Percentiles rank a stretch among this genome's conserved stretches.
Evolutionary conservation across 2,113 vertebrate species (phyloP).

Genomic region (Saccopteryx leptura): DNA sequence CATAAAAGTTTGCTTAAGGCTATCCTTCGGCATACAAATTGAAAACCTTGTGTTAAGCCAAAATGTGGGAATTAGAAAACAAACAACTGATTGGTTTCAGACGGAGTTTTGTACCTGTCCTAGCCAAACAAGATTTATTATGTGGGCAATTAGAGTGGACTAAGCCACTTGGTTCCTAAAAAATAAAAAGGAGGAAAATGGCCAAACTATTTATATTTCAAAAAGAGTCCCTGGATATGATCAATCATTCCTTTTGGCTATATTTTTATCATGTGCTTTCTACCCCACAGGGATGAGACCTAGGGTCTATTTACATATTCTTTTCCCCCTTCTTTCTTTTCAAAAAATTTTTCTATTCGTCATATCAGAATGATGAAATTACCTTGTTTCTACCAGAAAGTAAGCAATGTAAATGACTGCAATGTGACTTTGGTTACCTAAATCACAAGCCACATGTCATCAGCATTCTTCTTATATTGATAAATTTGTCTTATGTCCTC

Average conservation of each 20-base stretch:
- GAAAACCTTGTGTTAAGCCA: conserved; percentile 81
- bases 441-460: neutral
- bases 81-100: conserved; percentile 82
- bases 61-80: conserved; percentile 82
- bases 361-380: conserved; percentile 4
- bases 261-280: conserved; percentile 50
- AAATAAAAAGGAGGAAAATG: conserved; percentile 51
- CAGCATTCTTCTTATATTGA: neutral
- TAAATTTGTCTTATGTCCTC: neutral
- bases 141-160: conserved; percentile 72
- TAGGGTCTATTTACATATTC: neutral
- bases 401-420: neutral
- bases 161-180: conserved; percentile 62
- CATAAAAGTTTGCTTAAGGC: conserved; percentile 76
- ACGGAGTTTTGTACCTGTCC: conserved; percentile 73
- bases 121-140: conserved; percentile 75
- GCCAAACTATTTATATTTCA: conserved; percentile 65
- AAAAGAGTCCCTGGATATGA: neutral
- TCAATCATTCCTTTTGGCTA: conserved; percentile 34
- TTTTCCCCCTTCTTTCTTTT: neutral
- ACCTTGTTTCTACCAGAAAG: conserved; percentile 27
- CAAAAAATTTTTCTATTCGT: conserved; percentile 34
- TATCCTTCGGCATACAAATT: conserved; percentile 75
- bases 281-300: neutral
- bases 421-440: neutral